A percentile compares a stretch with the other conserved stretches of the same genome.
These are phyloP conservation scores for Bujurquina vittata DNA, from an alignment of 2,113 vertebrate species.

Conservation along the genomic window DNA sequence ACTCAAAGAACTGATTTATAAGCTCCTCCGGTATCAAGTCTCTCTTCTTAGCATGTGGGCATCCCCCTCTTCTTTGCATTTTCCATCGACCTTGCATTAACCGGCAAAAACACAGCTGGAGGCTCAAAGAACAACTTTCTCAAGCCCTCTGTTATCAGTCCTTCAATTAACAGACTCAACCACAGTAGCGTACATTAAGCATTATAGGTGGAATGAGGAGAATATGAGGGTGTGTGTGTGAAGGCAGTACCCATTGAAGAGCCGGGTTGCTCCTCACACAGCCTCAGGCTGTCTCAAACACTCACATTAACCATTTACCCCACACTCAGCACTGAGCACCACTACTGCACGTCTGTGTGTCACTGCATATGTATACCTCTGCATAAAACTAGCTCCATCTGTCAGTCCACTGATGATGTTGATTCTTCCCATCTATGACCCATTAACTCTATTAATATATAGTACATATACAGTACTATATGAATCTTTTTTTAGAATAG, in stretches of 20 bases:
- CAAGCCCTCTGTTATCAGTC: neutral
- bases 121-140: conserved; percentile 20
- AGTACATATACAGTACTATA: neutral
- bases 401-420: neutral
- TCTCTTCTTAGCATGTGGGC: conserved; percentile 41
- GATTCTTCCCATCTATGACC: neutral
- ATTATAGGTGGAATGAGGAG: conserved; percentile 8
- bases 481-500: neutral
- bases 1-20: conserved; percentile 33
- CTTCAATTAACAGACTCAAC: neutral
- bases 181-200: neutral
- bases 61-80: conserved; percentile 33
- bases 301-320: conserved; percentile 69
- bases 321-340: conserved; percentile 1
- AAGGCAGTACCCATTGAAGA: conserved; percentile 53
- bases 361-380: conserved; percentile 8
- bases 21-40: conserved; percentile 1
- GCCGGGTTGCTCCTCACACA: conserved; percentile 36
- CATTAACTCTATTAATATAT: neutral
- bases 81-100: conserved; percentile 28
- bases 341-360: conserved; percentile 7
- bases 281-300: conserved; percentile 67
- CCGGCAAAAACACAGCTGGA: conserved; percentile 36
- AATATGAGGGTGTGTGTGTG: conserved; percentile 22
- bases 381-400: neutral